Evolutionary conservation across 2,113 vertebrate genomes (phyloP).

Genomic region (Istiophorus platypterus): DNA sequence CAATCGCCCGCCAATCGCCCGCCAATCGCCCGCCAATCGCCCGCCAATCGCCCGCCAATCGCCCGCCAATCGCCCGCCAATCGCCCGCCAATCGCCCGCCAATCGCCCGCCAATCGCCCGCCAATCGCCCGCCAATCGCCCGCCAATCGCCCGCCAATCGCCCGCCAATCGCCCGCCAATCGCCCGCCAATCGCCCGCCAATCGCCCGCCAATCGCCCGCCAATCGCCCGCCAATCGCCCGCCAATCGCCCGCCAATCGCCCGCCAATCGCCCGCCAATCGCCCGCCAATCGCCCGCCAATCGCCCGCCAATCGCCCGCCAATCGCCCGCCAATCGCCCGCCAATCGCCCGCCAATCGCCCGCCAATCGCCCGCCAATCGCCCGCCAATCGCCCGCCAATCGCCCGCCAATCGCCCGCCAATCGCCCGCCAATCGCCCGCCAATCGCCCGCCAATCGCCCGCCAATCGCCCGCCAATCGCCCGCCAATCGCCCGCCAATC

Average conservation of each 20-base stretch:
- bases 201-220: conserved; percentile 89
- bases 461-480: conserved; percentile 87
- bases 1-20: conserved; percentile 88
- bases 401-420: too few species aligned
- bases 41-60: too few species aligned
- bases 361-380: conserved; percentile 92
- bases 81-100: too few species aligned
- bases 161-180: conserved; percentile 86
- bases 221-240: too few species aligned
- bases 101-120: conserved; percentile 87
- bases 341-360: conserved; percentile 86
- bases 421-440: too few species aligned
- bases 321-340: conserved; percentile 85
- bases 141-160: conserved; percentile 86
- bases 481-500: conserved; percentile 92
- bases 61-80: too few species aligned
- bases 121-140: conserved; percentile 89
- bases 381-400: conserved; percentile 90
- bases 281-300: conserved; percentile 87
- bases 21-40: conserved; percentile 89
- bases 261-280: conserved; percentile 84
- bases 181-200: conserved; percentile 90
- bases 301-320: conserved; percentile 90
- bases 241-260: too few species aligned
- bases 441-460: conserved; percentile 85